Evolutionary conservation across 2,797 vertebrate species (phyloP).

Genomic region (Myotis myotis): DNA sequence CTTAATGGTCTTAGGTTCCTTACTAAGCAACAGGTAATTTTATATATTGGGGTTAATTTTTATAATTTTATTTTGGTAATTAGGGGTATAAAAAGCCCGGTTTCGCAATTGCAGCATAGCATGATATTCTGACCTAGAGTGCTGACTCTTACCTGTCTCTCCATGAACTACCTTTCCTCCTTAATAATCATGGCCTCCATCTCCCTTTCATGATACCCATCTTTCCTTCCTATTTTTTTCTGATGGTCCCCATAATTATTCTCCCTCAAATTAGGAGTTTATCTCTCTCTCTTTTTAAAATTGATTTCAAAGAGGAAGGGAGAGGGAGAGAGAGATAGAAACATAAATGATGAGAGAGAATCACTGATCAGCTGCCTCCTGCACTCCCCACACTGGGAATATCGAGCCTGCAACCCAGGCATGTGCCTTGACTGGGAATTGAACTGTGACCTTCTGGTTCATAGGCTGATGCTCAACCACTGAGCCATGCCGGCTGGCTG

Average conservation of each 20-base stretch:
- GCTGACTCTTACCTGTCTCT: neutral
- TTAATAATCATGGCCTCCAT: neutral
- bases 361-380: too few relatives aligned
- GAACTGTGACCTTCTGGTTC: too few relatives aligned
- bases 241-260: neutral
- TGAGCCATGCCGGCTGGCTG: too few relatives aligned
- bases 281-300: too few relatives aligned
- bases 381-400: too few relatives aligned
- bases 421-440: too few relatives aligned
- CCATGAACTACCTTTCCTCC: neutral
- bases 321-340: too few relatives aligned
- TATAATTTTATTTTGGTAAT: constrained; percentile 20
- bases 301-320: too few relatives aligned
- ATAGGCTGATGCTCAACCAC: too few relatives aligned
- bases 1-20: constrained; percentile 85
- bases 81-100: neutral
- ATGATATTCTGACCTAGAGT: neutral
- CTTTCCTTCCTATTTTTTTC: neutral
- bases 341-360: too few relatives aligned
- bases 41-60: neutral
- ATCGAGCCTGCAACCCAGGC: too few relatives aligned
- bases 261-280: neutral
- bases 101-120: neutral
- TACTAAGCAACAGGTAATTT: constrained; percentile 86
- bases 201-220: neutral